Conservation (phyloP, 2,797 vertebrate genomes). For the Neosalanx taihuensis region DNA sequence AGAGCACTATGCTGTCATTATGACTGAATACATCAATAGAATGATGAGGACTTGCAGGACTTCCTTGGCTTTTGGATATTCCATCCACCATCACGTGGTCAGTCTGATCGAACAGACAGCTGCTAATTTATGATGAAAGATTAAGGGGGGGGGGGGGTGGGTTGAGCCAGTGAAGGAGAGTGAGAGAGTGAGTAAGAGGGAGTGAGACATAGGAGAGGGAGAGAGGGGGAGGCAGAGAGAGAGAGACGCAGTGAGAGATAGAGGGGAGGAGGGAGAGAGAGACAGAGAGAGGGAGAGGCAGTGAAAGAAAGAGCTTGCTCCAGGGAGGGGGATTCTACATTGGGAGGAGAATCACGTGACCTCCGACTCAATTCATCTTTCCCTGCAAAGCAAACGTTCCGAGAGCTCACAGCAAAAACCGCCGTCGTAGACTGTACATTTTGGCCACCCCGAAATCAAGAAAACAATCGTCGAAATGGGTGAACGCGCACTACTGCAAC, state of each 20-base stretch:
- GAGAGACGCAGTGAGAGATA: neutral
- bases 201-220: neutral
- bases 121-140: neutral
- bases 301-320: conserved; percentile 14
- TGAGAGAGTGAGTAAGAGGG: too few species aligned
- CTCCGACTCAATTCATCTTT: conserved; percentile 70
- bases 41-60: neutral
- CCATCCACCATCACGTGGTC: too few species aligned
- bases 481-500: conserved; percentile 51
- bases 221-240: neutral
- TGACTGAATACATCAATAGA: neutral
- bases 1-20: conserved; percentile 8
- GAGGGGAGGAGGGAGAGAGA: neutral
- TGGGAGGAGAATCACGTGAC: conserved; percentile 68
- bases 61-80: neutral
- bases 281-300: neutral
- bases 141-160: neutral
- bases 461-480: conserved; percentile 43
- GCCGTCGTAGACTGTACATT: conserved; percentile 16
- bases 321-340: conserved; percentile 48
- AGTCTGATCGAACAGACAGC: neutral
- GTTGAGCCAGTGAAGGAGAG: neutral
- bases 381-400: conserved; percentile 73
- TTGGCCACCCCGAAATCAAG: conserved; percentile 24
- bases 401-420: conserved; percentile 39